A percentile compares a stretch with the other conserved stretches of the same genome.
These are phyloP conservation scores for Galaxias olidus DNA, from an alignment of 2,797 vertebrate species.

Conservation along the genomic window DNA sequence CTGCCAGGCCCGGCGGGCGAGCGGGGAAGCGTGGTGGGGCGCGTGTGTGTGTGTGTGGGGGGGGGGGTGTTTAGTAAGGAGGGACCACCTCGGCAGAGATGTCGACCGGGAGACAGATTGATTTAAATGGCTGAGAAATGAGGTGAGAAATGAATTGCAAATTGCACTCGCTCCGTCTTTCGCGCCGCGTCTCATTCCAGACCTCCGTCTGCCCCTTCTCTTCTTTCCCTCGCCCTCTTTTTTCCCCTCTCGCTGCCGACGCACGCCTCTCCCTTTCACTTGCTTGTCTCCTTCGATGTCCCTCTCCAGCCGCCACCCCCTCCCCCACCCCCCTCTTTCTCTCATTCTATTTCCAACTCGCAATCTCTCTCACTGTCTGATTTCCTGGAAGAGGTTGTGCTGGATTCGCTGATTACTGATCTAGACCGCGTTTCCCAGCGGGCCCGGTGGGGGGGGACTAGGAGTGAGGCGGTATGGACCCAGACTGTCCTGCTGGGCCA, in stretches of 20 bases:
- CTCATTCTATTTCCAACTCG: background rate
- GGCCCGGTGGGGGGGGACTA: constrained; percentile 33
- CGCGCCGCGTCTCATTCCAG: background rate
- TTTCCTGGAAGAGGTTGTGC: constrained; percentile 5
- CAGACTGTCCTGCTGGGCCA: constrained; percentile 55
- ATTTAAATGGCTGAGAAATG: constrained; percentile 19
- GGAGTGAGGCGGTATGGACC: constrained; percentile 40
- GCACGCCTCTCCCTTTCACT: background rate
- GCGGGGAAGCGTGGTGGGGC: constrained; percentile 41
- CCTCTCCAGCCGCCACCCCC: constrained; percentile 2
- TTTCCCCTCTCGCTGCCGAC: background rate
- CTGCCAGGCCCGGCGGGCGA: constrained; percentile 46
- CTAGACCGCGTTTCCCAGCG: constrained; percentile 40
- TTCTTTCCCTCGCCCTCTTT: background rate
- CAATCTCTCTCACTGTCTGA: constrained; percentile 1
- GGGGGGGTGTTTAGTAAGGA: constrained; percentile 39
- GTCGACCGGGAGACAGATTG: constrained; percentile 37
- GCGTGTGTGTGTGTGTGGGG: constrained; percentile 43
- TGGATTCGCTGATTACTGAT: constrained; percentile 46
- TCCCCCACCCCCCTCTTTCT: background rate
- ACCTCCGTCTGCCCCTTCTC: background rate
- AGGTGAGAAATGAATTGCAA: constrained; percentile 37
- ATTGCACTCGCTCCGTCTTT: constrained; percentile 9
- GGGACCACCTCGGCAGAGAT: constrained; percentile 21
- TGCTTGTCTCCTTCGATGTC: constrained; percentile 3